These are phyloP conservation scores for Pissodes strobi DNA, from an alignment of 1,140 invertebrate species.

Conservation along the genomic window DNA sequence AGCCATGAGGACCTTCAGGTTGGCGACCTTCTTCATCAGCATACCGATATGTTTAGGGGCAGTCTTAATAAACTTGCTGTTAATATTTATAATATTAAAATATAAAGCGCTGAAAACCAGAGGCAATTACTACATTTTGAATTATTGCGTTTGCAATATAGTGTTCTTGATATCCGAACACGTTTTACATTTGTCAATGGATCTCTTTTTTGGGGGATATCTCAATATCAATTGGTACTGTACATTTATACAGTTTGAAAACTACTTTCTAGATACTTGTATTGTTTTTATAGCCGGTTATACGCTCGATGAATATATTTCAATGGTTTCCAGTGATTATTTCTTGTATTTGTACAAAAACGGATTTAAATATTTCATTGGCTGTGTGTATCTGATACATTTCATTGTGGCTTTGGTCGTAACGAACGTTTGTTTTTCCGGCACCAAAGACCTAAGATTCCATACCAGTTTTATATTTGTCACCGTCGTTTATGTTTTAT, in stretches of 20 bases:
- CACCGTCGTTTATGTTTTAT: background rate
- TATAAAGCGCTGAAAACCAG: conserved; percentile 34
- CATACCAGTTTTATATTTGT: conserved; percentile 18
- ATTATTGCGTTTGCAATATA: conserved; percentile 32
- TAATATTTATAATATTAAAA: conserved; percentile 29
- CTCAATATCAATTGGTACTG: conserved; percentile 27
- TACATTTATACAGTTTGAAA: conserved; percentile 22
- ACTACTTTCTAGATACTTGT: conserved; percentile 24
- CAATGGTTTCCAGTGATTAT: conserved; percentile 6
- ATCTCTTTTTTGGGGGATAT: conserved; percentile 21
- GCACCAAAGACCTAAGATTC: background rate
- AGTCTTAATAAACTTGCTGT: conserved; percentile 18
- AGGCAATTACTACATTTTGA: conserved; percentile 34
- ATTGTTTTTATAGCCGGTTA: conserved; percentile 23
- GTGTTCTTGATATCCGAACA: conserved; percentile 10
- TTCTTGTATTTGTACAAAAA: conserved; percentile 14
- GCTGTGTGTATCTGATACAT: conserved; percentile 1
- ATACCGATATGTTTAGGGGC: conserved; percentile 26
- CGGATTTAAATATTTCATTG: conserved; percentile 18
- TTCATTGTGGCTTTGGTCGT: conserved; percentile 12
- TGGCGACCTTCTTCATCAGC: conserved; percentile 15
- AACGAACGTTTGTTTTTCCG: conserved; percentile 6
- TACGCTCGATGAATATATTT: conserved; percentile 22
- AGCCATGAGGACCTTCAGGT: background rate
- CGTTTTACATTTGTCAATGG: conserved; percentile 15